Percentiles rank a stretch among this genome's conserved stretches.
Evolutionary conservation across 53 echinoderm and acorn worm genomes (phyloP).

Genomic region (Patiria pectinifera): DNA sequence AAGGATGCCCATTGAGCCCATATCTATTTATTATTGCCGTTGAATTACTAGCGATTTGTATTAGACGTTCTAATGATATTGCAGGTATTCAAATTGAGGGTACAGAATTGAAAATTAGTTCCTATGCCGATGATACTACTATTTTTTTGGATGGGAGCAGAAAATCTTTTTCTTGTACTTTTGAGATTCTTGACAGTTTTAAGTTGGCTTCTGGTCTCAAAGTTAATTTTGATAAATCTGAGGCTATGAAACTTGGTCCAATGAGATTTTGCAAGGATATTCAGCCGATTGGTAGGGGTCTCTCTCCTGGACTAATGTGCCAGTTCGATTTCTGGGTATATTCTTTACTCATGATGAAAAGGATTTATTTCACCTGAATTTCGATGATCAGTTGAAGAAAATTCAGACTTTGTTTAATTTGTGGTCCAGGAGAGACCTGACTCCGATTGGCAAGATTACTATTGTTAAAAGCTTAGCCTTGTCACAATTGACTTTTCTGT

Average conservation of each 20-base stretch:
- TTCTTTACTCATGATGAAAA: slow-evolving; percentile 2
- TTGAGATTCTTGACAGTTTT: slow-evolving; percentile 30
- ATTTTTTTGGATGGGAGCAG: background rate
- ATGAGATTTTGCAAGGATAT: background rate
- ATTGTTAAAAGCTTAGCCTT: slow-evolving; percentile 23
- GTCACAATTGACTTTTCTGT: slow-evolving; percentile 38
- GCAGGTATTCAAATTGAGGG: background rate
- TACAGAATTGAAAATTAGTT: slow-evolving; percentile 15
- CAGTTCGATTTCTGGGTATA: slow-evolving; percentile 24
- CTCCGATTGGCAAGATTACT: slow-evolving; percentile 33
- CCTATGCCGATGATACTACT: slow-evolving; percentile 40
- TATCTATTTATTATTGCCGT: slow-evolving; percentile 41
- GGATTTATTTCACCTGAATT: background rate
- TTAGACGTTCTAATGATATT: background rate
- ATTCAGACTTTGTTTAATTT: too few species aligned
- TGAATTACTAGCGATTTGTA: slow-evolving; percentile 32
- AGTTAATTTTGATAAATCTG: background rate
- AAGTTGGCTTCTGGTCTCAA: slow-evolving; percentile 13
- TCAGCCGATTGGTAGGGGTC: too few species aligned
- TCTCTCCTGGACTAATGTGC: too few species aligned
- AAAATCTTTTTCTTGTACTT: background rate
- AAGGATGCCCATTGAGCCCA: slow-evolving; percentile 55
- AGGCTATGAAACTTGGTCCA: background rate
- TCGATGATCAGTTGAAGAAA: too few species aligned
- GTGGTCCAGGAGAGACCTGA: slow-evolving; percentile 43